phyloP scores from a whole-genome alignment of 2,888 invertebrate genomes.

The Morpho achilles region DNA sequence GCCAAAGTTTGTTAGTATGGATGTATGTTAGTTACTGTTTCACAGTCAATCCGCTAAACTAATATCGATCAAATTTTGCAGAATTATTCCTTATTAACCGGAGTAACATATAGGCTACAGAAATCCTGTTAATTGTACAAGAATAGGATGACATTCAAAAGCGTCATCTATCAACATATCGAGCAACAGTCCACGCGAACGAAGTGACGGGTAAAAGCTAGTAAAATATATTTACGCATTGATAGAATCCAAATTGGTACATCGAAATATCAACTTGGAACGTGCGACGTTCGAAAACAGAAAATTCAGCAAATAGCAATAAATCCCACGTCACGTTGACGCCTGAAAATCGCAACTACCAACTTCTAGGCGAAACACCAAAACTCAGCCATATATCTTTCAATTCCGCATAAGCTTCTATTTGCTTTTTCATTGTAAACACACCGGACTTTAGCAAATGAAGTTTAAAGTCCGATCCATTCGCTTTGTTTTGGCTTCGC shows the following conservation, averaged over 20 bases:
- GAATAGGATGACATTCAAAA: too few species aligned
- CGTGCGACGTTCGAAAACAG: slow-evolving; percentile 62
- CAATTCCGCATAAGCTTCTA: slow-evolving; percentile 44
- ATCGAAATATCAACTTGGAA: slow-evolving; percentile 38
- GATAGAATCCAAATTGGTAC: slow-evolving; percentile 11
- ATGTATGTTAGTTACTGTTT: too few species aligned
- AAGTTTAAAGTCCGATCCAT: slow-evolving; percentile 28
- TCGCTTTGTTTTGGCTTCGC: slow-evolving; percentile 15
- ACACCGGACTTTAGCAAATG: slow-evolving; percentile 28
- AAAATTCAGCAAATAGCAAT: slow-evolving; percentile 68
- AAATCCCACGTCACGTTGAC: slow-evolving; percentile 69
- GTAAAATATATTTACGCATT: too few species aligned
- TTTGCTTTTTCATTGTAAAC: slow-evolving; percentile 41
- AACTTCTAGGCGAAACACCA: slow-evolving; percentile 62
- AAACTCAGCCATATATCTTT: slow-evolving; percentile 70
- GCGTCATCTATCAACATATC: too few species aligned
- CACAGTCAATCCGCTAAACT: too few species aligned
- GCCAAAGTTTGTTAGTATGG: too few species aligned
- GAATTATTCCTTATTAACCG: too few species aligned
- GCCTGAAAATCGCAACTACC: slow-evolving; percentile 62
- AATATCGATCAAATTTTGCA: too few species aligned
- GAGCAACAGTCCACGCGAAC: too few species aligned
- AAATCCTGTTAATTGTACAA: too few species aligned
- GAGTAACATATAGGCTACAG: too few species aligned
- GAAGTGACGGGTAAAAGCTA: too few species aligned